Conservation (phyloP, 2,797 vertebrate species). For the Spinus olivaceus region DNA sequence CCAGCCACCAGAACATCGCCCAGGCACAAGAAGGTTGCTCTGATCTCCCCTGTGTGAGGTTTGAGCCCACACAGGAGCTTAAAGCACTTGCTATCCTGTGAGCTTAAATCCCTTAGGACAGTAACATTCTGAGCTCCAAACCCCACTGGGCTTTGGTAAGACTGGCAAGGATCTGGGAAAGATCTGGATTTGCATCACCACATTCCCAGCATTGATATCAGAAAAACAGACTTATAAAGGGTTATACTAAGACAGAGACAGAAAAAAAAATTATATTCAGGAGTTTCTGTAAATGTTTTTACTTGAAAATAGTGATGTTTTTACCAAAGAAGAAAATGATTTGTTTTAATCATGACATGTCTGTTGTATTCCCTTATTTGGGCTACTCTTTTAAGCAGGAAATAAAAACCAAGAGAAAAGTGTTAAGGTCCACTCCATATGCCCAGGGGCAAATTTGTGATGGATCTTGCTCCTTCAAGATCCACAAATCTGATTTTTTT, state of each 20-base stretch:
- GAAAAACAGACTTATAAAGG: not conserved
- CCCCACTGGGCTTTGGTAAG: not conserved
- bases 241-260: not conserved
- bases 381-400: not conserved
- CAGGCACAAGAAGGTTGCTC: not conserved
- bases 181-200: not conserved
- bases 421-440: not conserved
- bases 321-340: not conserved
- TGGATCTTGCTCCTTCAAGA: not conserved
- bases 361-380: not conserved
- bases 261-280: not conserved
- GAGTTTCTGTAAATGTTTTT: not conserved
- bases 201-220: not conserved
- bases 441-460: not conserved
- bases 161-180: not conserved
- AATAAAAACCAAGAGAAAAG: not conserved
- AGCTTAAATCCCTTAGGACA: not conserved
- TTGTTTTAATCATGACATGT: not conserved
- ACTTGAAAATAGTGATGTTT: not conserved
- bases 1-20: not conserved
- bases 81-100: not conserved
- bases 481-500: not conserved
- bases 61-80: not conserved
- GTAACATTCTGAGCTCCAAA: not conserved
- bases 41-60: not conserved